Conservation (phyloP, 2,113 vertebrate species). For the Xenus cinereus region DNA sequence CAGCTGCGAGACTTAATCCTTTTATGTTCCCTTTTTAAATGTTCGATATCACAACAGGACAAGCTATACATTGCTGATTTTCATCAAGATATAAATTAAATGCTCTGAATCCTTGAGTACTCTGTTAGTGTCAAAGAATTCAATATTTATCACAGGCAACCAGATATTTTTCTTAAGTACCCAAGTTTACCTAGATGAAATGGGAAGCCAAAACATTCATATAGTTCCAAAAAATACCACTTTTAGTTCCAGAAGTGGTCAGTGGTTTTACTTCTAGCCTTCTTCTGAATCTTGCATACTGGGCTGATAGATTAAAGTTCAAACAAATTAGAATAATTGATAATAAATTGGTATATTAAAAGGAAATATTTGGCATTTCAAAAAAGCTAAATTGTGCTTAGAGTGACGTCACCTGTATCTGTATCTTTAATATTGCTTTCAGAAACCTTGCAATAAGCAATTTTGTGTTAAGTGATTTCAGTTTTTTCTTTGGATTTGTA, state of each 20-base stretch:
- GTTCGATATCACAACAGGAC: not conserved
- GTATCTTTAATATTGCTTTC: not conserved
- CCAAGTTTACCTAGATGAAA: not conserved
- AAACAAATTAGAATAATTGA: not conserved
- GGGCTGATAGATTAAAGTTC: not conserved
- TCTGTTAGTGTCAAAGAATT: not conserved
- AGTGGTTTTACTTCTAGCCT: not conserved
- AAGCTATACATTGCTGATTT: not conserved
- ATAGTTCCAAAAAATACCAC: not conserved
- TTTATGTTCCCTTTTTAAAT: not conserved
- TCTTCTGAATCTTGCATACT: not conserved
- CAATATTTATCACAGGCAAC: not conserved
- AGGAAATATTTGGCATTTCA: not conserved
- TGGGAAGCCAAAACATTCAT: not conserved
- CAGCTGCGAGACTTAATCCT: not conserved
- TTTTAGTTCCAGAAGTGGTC: not conserved
- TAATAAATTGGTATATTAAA: not conserved
- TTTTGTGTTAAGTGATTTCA: not conserved
- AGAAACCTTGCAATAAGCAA: not conserved
- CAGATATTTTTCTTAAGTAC: not conserved
- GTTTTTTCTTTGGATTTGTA: not conserved
- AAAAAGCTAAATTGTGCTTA: not conserved
- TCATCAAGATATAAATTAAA: not conserved
- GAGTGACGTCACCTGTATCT: not conserved
- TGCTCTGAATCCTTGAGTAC: not conserved